phyloP scores from a whole-genome alignment of 2,113 vertebrate species.

The Heteronetta atricapilla region DNA sequence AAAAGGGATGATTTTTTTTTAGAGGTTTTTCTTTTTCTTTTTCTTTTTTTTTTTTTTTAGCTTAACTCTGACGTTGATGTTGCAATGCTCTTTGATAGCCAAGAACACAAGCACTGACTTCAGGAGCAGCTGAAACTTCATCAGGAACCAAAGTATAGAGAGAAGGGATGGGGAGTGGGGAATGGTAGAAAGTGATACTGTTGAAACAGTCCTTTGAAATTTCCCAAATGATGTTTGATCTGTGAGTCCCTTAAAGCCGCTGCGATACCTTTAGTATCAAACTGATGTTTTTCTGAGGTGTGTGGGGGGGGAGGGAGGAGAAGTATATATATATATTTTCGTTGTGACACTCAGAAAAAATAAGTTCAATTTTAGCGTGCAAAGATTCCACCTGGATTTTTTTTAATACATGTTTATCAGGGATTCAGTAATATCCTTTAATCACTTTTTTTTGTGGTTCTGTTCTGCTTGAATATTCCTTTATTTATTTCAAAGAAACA shows the following conservation, averaged over 20 bases:
- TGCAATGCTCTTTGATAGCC: conserved; percentile 79
- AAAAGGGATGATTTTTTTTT: conserved; percentile 73
- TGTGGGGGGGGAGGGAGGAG: not conserved
- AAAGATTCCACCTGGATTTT: conserved; percentile 41
- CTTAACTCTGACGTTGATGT: conserved; percentile 75
- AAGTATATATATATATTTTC: conserved; percentile 47
- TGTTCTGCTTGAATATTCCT: conserved; percentile 33
- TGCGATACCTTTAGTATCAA: conserved; percentile 76
- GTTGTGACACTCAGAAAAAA: conserved; percentile 53
- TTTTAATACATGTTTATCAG: conserved; percentile 63
- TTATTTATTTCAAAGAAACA: conserved; percentile 65
- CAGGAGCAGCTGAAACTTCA: conserved; percentile 80
- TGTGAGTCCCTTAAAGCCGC: conserved; percentile 69
- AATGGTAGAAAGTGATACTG: conserved; percentile 74
- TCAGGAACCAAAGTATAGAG: conserved; percentile 67
- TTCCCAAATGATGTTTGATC: conserved; percentile 80
- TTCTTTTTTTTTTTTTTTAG: conserved; percentile 40
- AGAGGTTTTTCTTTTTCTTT: not conserved
- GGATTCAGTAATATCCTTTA: conserved; percentile 63
- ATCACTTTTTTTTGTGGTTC: not conserved
- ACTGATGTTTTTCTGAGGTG: conserved; percentile 31
- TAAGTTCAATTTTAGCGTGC: conserved; percentile 70
- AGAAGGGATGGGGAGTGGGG: conserved; percentile 39
- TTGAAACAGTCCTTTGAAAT: conserved; percentile 81
- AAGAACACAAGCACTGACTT: conserved; percentile 80